Evolutionary conservation across 1,140 invertebrate genomes (phyloP).

Genomic region (Stegodyphus mimosarum): DNA sequence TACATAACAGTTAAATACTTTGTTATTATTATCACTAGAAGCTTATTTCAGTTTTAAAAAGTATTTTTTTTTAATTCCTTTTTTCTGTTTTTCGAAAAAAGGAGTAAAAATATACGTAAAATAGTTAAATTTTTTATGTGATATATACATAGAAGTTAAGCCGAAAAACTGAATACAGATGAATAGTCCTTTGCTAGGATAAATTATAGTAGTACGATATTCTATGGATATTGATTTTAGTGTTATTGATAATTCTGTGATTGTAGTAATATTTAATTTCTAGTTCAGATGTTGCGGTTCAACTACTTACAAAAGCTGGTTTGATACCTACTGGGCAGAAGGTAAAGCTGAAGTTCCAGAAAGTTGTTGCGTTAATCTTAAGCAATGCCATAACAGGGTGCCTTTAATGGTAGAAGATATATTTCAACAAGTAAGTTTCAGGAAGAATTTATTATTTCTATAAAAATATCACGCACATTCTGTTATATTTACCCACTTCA

Average conservation of each 20-base stretch:
- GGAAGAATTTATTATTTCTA: not conserved
- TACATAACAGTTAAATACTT: no score
- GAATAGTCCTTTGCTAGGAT: not conserved
- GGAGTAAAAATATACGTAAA: no score
- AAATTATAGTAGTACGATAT: not conserved
- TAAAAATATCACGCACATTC: not conserved
- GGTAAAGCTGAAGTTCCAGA: constrained; percentile 4
- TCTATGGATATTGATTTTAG: not conserved
- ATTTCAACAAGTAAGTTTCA: not conserved
- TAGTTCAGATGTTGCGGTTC: constrained; percentile 28
- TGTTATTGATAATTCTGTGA: not conserved
- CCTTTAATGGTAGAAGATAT: constrained; percentile 19
- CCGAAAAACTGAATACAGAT: no score
- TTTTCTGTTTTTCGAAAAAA: no score
- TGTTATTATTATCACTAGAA: no score
- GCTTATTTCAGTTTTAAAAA: no score
- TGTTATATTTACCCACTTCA: no score
- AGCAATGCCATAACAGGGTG: constrained; percentile 27
- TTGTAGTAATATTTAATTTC: not conserved
- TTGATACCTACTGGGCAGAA: constrained; percentile 15
- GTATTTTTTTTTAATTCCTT: no score
- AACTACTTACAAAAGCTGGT: constrained; percentile 14
- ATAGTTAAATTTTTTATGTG: no score
- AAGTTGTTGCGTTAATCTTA: constrained; percentile 26
- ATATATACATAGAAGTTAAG: no score